Evolutionary conservation across 2,888 invertebrate species (phyloP), one percentile per base, ranked within the genome.

Genomic region (Leptinotarsa rubiginosa): DNA sequence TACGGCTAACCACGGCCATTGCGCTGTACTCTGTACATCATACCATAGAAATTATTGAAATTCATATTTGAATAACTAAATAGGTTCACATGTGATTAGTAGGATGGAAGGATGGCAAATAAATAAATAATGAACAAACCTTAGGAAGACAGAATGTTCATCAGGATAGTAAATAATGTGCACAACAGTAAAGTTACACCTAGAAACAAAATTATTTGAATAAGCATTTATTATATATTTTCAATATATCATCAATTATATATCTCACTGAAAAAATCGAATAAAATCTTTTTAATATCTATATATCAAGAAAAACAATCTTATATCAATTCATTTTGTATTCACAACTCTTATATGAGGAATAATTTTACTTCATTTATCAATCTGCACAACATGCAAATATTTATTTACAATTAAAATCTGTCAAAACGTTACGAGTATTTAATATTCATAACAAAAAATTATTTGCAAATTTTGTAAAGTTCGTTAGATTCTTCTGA

Each of bases 141-240:
- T 84, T 84, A 75, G 75, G 81, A 77, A 79, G 75, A 77, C 65
- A 77, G 80, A 80, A 75, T 81, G 79, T 77, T 81, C 81, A 77
- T 79, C 80, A 73, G 82, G 82, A 82, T 80, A 82, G 83, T 82
- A 84, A 83, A 81, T 83, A 80, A 84, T 82, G 81, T 83, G 84
- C 81, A 84, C 84, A 81, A 84, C 80, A 80, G 83, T 83, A 81
- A 83, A 83, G 82, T 82, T 83, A 84, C 81, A 84, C 84, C 84
- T 84, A 84, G 81, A 83, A 83, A 84, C 80, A 80, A 84, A 84
- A 83, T 73, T 77, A 75, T 82, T 78, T 82, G 81, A 83, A 82
- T 82, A 81, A 81, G 75, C 69, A 69, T 75, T 78, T 76, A 78
- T 77, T 77, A 73, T 78, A 79, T 75, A 77, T 73, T 75, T 73